These are phyloP conservation scores for Cryptocephalus primarius DNA, from an alignment of 2,888 invertebrate species.

Conservation along the genomic window DNA sequence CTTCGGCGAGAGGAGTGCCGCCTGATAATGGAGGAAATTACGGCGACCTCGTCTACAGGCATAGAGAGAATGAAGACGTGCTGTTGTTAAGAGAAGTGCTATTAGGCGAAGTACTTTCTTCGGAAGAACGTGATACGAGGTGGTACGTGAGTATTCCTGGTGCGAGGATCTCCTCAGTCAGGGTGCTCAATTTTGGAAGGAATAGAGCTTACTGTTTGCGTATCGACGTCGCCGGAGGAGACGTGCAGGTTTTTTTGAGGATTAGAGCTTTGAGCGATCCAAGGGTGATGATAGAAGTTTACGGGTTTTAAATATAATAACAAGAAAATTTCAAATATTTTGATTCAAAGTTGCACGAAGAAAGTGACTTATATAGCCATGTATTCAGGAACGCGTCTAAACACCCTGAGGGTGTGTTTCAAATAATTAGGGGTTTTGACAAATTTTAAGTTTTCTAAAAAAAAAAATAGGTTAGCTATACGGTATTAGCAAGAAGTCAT, in stretches of 20 bases:
- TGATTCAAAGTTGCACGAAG: too few species aligned
- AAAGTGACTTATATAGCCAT: too few species aligned
- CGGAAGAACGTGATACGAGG: conserved; percentile 15
- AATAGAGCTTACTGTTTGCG: conserved; percentile 19
- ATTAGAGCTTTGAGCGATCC: conserved; percentile 19
- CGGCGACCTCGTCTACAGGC: conserved; percentile 18
- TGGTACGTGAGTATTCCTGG: conserved; percentile 20
- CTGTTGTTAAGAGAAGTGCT: conserved; percentile 18
- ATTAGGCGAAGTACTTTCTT: conserved; percentile 14
- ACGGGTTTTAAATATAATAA: conserved; percentile 11
- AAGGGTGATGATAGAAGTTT: conserved; percentile 22
- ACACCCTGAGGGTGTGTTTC: too few species aligned
- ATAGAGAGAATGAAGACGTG: conserved; percentile 14
- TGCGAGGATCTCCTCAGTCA: conserved; percentile 18
- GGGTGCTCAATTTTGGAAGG: conserved; percentile 22
- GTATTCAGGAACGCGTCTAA: too few species aligned
- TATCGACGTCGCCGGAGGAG: conserved; percentile 20
- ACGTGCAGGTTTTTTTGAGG: conserved; percentile 17
- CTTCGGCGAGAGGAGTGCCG: conserved; percentile 1
- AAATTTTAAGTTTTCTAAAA: too few species aligned
- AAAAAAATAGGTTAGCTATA: too few species aligned
- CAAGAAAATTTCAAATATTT: too few species aligned
- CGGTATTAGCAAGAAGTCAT: too few species aligned
- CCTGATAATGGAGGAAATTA: conserved; percentile 19
- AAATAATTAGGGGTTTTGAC: too few species aligned